phyloP scores from a whole-genome alignment of 1,140 invertebrate species.

The Triops longicaudatus region DNA sequence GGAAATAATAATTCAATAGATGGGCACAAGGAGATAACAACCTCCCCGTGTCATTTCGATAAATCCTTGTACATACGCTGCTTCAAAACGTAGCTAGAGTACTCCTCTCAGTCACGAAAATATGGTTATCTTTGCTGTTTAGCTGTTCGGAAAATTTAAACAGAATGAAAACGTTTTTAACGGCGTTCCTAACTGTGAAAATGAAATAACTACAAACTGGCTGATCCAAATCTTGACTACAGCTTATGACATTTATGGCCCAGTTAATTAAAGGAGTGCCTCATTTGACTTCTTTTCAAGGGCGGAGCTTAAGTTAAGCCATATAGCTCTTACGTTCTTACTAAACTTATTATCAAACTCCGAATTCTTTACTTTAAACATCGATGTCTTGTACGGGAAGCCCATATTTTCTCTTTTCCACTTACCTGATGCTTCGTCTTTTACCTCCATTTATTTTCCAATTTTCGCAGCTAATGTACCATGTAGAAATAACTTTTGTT shows the following conservation, averaged over 20 bases:
- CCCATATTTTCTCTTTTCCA: no score
- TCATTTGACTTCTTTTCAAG: not conserved
- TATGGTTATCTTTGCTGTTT: not conserved
- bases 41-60: slow-evolving; percentile 1
- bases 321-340: not conserved
- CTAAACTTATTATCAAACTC: not conserved
- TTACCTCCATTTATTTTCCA: no score
- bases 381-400: not conserved
- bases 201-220: not conserved
- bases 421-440: no score
- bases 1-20: not conserved
- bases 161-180: not conserved
- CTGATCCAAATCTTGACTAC: not conserved
- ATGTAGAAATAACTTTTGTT: no score
- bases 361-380: not conserved
- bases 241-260: slow-evolving; percentile 1
- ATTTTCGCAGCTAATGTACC: no score
- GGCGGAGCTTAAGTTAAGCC: not conserved
- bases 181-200: not conserved
- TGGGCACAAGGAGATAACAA: not conserved
- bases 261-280: slow-evolving; percentile 8
- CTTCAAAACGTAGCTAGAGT: not conserved
- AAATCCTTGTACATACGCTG: not conserved
- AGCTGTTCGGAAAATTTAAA: not conserved
- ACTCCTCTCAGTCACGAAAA: slow-evolving; percentile 7